Conservation (phyloP, 2,888 invertebrate species). For the Megalurothrips usitatus region DNA sequence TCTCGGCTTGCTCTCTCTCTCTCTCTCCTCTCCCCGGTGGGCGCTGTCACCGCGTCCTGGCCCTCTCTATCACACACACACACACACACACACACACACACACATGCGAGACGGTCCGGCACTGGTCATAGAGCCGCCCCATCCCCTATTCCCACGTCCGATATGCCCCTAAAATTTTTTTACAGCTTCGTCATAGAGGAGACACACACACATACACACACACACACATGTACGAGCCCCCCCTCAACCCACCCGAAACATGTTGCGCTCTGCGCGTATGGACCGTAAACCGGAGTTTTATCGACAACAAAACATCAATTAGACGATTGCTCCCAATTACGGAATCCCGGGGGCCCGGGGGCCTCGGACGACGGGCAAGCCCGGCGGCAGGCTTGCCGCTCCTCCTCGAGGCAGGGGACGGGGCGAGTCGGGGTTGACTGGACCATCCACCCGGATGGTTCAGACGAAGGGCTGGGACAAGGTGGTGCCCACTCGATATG, state of each 20-base stretch:
- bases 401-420: too few species aligned
- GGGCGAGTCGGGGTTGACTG: too few species aligned
- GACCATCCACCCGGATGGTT: too few species aligned
- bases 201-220: background rate
- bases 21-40: background rate
- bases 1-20: background rate
- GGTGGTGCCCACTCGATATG: too few species aligned
- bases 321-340: constrained; percentile 21
- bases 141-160: background rate
- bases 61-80: background rate
- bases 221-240: background rate
- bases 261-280: background rate
- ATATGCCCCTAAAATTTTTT: constrained; percentile 12
- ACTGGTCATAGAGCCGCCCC: background rate
- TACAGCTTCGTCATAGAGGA: background rate
- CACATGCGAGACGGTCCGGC: background rate
- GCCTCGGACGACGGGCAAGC: too few species aligned
- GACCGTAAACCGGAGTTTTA: constrained; percentile 2
- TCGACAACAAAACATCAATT: constrained; percentile 25
- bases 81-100: constrained; percentile 1
- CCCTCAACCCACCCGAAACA: background rate
- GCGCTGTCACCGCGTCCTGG: background rate
- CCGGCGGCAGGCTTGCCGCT: too few species aligned
- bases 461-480: too few species aligned
- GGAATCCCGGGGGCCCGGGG: background rate